phyloP scores from a whole-genome alignment of 2,113 vertebrate genomes.

The Hydropotes inermis region DNA sequence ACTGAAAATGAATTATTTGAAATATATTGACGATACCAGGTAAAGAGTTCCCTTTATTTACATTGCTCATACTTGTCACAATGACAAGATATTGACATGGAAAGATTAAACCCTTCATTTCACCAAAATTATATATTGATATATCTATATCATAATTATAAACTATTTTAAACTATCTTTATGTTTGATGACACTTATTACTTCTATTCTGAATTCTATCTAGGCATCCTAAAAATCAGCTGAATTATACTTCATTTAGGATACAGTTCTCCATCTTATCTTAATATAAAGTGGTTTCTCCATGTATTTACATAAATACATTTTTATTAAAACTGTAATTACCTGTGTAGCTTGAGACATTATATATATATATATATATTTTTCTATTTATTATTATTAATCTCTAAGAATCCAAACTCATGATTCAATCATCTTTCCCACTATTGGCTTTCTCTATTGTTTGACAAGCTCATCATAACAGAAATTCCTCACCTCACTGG shows the following conservation, averaged over 20 bases:
- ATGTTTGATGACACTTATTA: constrained; percentile 1
- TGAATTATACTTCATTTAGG: background rate
- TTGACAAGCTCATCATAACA: background rate
- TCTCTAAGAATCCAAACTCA: background rate
- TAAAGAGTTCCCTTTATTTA: background rate
- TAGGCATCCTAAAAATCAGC: background rate
- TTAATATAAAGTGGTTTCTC: background rate
- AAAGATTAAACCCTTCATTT: constrained; percentile 25
- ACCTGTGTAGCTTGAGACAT: background rate
- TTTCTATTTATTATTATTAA: background rate
- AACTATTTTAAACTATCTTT: background rate
- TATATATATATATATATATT: background rate
- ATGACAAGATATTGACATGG: background rate
- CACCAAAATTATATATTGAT: background rate
- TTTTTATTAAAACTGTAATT: background rate
- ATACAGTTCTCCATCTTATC: background rate
- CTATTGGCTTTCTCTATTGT: background rate
- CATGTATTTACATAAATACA: background rate
- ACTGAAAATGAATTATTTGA: constrained; percentile 15
- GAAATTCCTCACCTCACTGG: background rate
- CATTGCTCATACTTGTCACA: background rate
- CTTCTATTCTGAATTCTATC: background rate
- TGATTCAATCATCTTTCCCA: background rate
- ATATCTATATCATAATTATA: background rate
- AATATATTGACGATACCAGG: background rate